Evolutionary conservation across 2,888 invertebrate species (phyloP).

Genomic region (Drosophila recens): DNA sequence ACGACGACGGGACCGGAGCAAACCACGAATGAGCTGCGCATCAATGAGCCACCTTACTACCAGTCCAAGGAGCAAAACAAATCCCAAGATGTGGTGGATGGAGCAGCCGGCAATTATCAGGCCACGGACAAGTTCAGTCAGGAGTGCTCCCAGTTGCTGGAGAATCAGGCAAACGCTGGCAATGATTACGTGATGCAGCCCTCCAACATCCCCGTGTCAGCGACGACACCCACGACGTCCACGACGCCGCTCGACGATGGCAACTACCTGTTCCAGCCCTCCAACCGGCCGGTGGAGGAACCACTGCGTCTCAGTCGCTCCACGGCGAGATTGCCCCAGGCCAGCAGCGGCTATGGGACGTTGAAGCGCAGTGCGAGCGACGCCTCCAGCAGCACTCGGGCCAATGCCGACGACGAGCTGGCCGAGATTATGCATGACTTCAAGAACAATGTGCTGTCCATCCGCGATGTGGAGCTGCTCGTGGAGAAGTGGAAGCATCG

Average conservation of each 20-base stretch:
- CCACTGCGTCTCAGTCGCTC: conserved; percentile 68
- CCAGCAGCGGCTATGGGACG: conserved; percentile 75
- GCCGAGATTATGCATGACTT: conserved; percentile 95
- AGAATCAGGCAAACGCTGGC: conserved; percentile 78
- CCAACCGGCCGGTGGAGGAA: conserved; percentile 84
- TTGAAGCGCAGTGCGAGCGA: conserved; percentile 84
- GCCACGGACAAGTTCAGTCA: conserved; percentile 84
- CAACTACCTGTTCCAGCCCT: conserved; percentile 84
- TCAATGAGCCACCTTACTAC: conserved; percentile 85
- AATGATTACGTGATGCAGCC: conserved; percentile 88
- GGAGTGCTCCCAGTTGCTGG: conserved; percentile 84
- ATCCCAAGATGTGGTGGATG: conserved; percentile 74
- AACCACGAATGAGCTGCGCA: conserved; percentile 84
- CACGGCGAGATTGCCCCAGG: conserved; percentile 59
- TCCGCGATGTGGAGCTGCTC: conserved; percentile 93
- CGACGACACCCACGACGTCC: conserved; percentile 83
- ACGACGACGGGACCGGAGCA: conserved; percentile 75
- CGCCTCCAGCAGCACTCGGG: conserved; percentile 80
- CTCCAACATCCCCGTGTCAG: conserved; percentile 88
- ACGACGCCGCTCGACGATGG: conserved; percentile 69
- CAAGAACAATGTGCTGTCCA: conserved; percentile 94
- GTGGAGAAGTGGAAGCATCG: conserved; percentile 95
- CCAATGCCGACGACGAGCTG: conserved; percentile 89
- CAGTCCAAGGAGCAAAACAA: conserved; percentile 84
- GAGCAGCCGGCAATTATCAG: conserved; percentile 62